Base-by-base conservation (phyloP, 2,797 vertebrate species). In the Notolabrus celidotus region DNA sequence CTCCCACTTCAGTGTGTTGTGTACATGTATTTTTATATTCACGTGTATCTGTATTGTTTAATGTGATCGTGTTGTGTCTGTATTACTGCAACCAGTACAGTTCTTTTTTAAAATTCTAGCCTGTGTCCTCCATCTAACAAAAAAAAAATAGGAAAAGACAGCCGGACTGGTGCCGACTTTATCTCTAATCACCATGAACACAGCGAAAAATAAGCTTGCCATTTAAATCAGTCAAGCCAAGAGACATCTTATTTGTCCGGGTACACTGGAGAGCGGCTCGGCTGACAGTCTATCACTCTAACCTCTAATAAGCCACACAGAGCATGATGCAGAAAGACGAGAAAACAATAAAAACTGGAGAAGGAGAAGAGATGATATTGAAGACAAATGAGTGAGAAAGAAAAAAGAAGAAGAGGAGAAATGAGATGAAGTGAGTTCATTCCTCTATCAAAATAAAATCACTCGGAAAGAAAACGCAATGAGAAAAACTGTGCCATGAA, bases 161-260 rank as follows among this genome's bases (percentile, higher is more conserved):
- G 16, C 3, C 11, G 5, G 16, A 51, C 3, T 19, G 17, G 34
- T 7, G 43, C 23, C 11, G 2, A 9, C 20, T 36, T n/a, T 81
- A 83, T 82, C 77, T 58, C 52, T 61, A 19, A 81, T 80, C 74
- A 76, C 25, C 73, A 72, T 66, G 42, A 62, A 34, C 34, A 41
- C 20, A 15, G 19, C 1, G 23, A 64, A 77, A 79, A 84, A 72
- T 45, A 68, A 73, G 45, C 34, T 14, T 23, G 46, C 34, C 23
- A 51, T 79, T 85, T 80, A 50, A 79, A 59, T 71, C 69, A 77
- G 55, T 46, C 34, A 59, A 63, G 65, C 73, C 7, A 62, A 34
- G 29, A 31, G 46, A 61, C 58, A 36, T 52, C 20, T 2, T 64
- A 80, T 77, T 58, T 75, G 31, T 25, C 56, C 67, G 52, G 54